Conservation (phyloP, 1,140 invertebrate species). For the Andrena cerasifolii region DNA sequence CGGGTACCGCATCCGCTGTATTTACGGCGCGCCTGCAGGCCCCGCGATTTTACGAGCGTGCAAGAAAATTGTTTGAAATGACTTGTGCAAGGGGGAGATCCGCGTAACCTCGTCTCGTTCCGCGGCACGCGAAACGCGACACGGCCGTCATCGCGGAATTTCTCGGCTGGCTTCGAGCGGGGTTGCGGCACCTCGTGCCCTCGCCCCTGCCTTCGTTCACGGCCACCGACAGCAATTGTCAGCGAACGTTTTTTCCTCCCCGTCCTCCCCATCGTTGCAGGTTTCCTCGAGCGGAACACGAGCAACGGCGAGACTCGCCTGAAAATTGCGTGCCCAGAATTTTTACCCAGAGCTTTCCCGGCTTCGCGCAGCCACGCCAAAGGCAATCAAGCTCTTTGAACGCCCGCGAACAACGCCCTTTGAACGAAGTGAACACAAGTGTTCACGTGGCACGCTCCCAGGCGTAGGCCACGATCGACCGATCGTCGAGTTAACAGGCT, state of each 20-base stretch:
- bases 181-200: background rate
- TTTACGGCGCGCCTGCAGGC: conserved; percentile 13
- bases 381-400: background rate
- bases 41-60: conserved; percentile 17
- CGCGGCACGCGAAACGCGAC: conserved; percentile 49
- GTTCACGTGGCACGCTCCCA: too few species aligned
- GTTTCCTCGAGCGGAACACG: too few species aligned
- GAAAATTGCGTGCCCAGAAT: too few species aligned
- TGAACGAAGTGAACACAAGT: too few species aligned
- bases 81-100: conserved; percentile 9
- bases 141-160: conserved; percentile 28
- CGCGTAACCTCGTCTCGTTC: conserved; percentile 11
- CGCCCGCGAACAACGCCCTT: background rate
- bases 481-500: conserved; percentile 15
- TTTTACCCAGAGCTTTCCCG: too few species aligned
- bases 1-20: background rate
- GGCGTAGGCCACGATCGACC: too few species aligned
- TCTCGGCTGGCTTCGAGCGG: background rate
- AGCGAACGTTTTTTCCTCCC: too few species aligned
- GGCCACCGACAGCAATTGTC: background rate
- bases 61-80: conserved; percentile 55
- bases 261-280: too few species aligned
- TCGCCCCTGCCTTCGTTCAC: too few species aligned
- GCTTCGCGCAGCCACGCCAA: background rate
- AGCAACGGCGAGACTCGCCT: too few species aligned